Conservation (phyloP, 2,888 invertebrate genomes). For the Pharmacophagus antenor region DNA sequence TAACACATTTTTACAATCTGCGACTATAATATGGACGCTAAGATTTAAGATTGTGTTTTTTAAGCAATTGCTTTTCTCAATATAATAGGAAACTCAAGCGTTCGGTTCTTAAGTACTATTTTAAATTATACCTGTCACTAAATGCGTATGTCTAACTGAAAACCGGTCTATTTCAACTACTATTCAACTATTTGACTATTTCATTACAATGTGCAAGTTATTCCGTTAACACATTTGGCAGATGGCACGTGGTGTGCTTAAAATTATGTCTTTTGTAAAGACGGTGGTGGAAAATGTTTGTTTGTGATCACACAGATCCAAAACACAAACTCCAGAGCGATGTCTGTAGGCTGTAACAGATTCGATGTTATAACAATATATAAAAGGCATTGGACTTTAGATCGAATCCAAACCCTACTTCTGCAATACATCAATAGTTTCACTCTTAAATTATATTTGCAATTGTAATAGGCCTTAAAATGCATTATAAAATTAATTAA, state of each 20-base stretch:
- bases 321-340: constrained; percentile 8
- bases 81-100: constrained; percentile 60
- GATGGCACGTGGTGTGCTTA: constrained; percentile 60
- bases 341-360: neutral
- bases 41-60: neutral
- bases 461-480: constrained; percentile 28
- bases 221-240: constrained; percentile 45
- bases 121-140: constrained; percentile 73
- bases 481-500: constrained; percentile 36
- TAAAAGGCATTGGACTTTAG: constrained; percentile 26
- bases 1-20: too few relatives aligned
- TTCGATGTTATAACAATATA: constrained; percentile 13
- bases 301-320: constrained; percentile 22
- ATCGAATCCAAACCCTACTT: constrained; percentile 18
- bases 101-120: constrained; percentile 65
- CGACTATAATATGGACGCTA: neutral
- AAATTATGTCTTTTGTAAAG: constrained; percentile 33
- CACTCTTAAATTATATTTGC: constrained; percentile 29
- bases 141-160: constrained; percentile 76
- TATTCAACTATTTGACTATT: constrained; percentile 75
- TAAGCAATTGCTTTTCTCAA: constrained; percentile 31
- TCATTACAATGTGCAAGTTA: constrained; percentile 46
- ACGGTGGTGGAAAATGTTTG: constrained; percentile 21
- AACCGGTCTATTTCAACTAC: constrained; percentile 77
- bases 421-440: constrained; percentile 23